These are phyloP conservation scores for Drosophila testacea DNA, from an alignment of 2,888 invertebrate species.

Conservation along the genomic window DNA sequence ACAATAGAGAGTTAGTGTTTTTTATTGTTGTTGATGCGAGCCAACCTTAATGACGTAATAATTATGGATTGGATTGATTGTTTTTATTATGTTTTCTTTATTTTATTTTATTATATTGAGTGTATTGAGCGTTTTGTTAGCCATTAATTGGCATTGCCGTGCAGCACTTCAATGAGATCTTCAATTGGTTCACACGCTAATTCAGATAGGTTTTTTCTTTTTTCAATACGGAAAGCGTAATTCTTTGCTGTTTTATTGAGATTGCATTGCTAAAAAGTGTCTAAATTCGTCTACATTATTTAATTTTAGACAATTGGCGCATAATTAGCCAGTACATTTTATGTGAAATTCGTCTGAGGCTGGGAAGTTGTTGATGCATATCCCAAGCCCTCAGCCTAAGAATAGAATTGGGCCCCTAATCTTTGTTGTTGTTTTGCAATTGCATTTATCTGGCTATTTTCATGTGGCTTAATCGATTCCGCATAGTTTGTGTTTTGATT, in stretches of 20 bases:
- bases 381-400: conserved; percentile 23
- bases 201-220: conserved; percentile 12
- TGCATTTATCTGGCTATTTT: conserved; percentile 58
- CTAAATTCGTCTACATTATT: conserved; percentile 46
- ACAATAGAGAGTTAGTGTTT: conserved; percentile 24
- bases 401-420: conserved; percentile 61
- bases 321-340: conserved; percentile 46
- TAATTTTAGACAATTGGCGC: conserved; percentile 63
- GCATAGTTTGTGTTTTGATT: conserved; percentile 82
- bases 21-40: conserved; percentile 22
- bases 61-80: conserved; percentile 56
- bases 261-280: conserved; percentile 56
- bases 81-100: conserved; percentile 32
- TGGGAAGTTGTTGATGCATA: conserved; percentile 8
- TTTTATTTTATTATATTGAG: conserved; percentile 46
- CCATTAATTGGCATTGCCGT: conserved; percentile 51
- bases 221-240: conserved; percentile 59
- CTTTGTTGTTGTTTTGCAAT: conserved; percentile 76
- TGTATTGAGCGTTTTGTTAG: conserved; percentile 39
- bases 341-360: conserved; percentile 3
- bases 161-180: conserved; percentile 33
- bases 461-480: conserved; percentile 79
- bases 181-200: conserved; percentile 67
- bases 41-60: conserved; percentile 73
- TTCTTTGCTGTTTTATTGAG: conserved; percentile 19